Conservation (phyloP, 2,797 vertebrate genomes). For the Kryptolebias ocellatus region DNA sequence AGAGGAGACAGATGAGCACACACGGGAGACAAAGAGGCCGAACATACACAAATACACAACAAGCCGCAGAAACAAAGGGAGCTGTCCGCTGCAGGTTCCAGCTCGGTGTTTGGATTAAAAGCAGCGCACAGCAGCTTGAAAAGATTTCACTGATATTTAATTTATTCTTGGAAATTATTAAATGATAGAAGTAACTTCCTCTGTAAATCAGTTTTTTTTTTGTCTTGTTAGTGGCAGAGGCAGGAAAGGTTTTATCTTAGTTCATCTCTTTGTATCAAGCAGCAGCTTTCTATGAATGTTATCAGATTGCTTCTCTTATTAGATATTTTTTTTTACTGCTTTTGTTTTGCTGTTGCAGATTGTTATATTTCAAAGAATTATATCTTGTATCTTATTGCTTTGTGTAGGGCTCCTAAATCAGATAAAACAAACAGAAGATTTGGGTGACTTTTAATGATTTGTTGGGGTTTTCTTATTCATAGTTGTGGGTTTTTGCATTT, state of each 20-base stretch:
- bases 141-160: not conserved
- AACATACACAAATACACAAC: slow-evolving; percentile 53
- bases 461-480: no score
- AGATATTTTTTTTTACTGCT: not conserved
- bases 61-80: slow-evolving; percentile 53
- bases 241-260: not conserved
- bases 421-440: not conserved
- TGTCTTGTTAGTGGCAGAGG: not conserved
- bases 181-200: not conserved
- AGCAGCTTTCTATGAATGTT: not conserved
- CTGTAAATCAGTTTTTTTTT: not conserved
- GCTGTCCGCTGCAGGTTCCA: slow-evolving; percentile 54
- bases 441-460: not conserved
- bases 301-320: not conserved
- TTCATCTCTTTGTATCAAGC: not conserved
- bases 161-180: not conserved
- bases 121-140: not conserved
- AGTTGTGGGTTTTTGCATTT: not conserved
- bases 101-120: slow-evolving; percentile 37
- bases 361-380: not conserved
- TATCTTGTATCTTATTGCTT: not conserved
- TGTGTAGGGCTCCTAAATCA: not conserved
- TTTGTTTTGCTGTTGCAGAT: not conserved
- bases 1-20: slow-evolving; percentile 65
- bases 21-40: slow-evolving; percentile 65